phyloP scores from a whole-genome alignment of 2,797 vertebrate species.

The Enteromius afrohamiltoni region DNA sequence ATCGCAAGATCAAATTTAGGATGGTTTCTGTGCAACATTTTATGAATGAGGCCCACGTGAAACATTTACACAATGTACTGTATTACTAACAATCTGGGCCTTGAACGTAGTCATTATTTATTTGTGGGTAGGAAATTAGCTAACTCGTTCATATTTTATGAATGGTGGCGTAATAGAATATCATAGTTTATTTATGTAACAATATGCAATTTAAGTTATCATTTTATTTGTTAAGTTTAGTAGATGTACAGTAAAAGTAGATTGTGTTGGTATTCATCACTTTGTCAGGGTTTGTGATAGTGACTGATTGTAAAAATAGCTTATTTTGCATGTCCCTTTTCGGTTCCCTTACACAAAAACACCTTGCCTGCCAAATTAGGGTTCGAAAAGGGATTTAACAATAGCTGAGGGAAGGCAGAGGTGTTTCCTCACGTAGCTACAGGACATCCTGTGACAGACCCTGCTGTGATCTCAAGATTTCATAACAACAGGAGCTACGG shows the following conservation, averaged over 20 bases:
- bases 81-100: not conserved
- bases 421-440: constrained; percentile 54
- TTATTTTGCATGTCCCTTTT: constrained; percentile 8
- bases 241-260: not conserved
- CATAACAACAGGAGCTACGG: not conserved
- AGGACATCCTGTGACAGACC: constrained; percentile 50
- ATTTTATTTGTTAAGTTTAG: not conserved
- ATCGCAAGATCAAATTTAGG: too few species aligned
- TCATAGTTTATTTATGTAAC: not conserved
- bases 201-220: not conserved
- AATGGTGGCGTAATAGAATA: not conserved
- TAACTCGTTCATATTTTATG: not conserved
- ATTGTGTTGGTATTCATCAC: not conserved
- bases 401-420: constrained; percentile 51
- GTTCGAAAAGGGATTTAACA: constrained; percentile 21
- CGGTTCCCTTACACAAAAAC: constrained; percentile 1
- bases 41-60: not conserved
- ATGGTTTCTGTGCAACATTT: too few species aligned
- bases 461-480: constrained; percentile 8
- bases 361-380: constrained; percentile 17
- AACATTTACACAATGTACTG: not conserved
- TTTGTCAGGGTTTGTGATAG: not conserved
- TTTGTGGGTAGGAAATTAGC: too few species aligned
- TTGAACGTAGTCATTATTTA: not conserved
- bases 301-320: not conserved